Evolutionary conservation across 2,888 invertebrate species (phyloP), one percentile per base, ranked within the genome.

Genomic region (Euzetes globulus): DNA sequence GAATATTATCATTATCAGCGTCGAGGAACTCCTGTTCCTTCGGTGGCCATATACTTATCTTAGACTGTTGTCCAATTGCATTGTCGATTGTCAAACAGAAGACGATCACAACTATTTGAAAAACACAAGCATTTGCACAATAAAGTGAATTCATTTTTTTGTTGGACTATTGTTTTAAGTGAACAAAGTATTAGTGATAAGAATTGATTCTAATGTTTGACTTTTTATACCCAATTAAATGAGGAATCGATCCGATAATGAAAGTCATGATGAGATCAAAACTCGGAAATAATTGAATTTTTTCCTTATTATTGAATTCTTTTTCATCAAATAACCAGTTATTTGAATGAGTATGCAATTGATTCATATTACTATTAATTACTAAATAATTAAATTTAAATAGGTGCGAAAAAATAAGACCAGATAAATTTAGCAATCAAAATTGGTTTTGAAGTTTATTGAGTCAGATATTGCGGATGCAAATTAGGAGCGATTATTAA

Each of bases 1-100:
- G 77, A 47, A 77, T 78, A 22, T 74, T 77, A 73, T 78, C 78
- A 13, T 22, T 60, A 19, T 72, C 72, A 17, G 2, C 37, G 58
- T 71, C 71, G 3, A 19, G 9, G 22, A 71, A 55, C 22, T 33
- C 71, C 17, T 0, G 15, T 41, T 68, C 68, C 19, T 41, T 68
- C 7, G 68, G 68, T 3, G 68, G 68, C 68, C 68, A 68, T 41
- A n/a, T 15, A 33, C 4, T 17, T 60, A 15, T 29, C 15, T 33
- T 60, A 1, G 22, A 3, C 5, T 60, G 15, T 33, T 60, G 60
- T 15, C 60, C 29, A 22, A 60, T 33, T 9, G 33, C n/a, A 6
- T 4, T 60, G 13, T 58, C 58, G 11, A 9, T 58, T 58, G 19
- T 25, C 22, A 58, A 1, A 25, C 22, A 22, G 11, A 22, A 7